phyloP scores from a whole-genome alignment of 2,113 vertebrate genomes.

The Lophochroa leadbeateri region DNA sequence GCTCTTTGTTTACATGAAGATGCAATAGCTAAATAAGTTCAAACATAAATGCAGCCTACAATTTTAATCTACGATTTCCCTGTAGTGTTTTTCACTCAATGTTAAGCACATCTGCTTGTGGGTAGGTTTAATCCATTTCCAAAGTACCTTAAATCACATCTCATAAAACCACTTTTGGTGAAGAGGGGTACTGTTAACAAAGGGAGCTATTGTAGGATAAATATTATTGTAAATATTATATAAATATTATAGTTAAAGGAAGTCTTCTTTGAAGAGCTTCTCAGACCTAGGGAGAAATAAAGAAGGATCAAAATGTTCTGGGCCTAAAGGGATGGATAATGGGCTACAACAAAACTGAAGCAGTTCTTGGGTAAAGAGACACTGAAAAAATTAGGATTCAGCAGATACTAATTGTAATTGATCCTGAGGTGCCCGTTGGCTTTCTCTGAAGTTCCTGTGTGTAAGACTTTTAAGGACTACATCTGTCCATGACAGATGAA shows the following conservation, averaged over 20 bases:
- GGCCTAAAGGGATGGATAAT: not conserved
- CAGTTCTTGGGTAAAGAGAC: no score
- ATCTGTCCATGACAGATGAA: conserved; percentile 2
- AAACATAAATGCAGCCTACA: not conserved
- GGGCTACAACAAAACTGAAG: not conserved
- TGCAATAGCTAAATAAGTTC: not conserved
- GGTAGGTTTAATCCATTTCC: not conserved
- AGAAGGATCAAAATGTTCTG: not conserved
- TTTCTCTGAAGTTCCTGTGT: not conserved
- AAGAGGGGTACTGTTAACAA: not conserved
- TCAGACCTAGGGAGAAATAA: not conserved
- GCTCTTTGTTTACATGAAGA: not conserved
- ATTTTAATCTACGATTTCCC: not conserved
- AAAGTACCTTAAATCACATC: not conserved
- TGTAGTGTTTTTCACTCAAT: not conserved
- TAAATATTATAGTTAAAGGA: conserved; percentile 25
- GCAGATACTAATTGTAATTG: no score
- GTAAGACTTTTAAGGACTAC: not conserved
- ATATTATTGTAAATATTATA: not conserved
- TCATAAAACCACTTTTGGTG: not conserved
- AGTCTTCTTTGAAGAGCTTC: not conserved
- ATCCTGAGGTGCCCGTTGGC: not conserved
- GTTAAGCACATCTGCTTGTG: not conserved
- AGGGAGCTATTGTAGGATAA: conserved; percentile 31
- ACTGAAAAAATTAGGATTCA: no score